Conservation (phyloP, 2,797 vertebrate genomes). For the Smutsia gigantea region DNA sequence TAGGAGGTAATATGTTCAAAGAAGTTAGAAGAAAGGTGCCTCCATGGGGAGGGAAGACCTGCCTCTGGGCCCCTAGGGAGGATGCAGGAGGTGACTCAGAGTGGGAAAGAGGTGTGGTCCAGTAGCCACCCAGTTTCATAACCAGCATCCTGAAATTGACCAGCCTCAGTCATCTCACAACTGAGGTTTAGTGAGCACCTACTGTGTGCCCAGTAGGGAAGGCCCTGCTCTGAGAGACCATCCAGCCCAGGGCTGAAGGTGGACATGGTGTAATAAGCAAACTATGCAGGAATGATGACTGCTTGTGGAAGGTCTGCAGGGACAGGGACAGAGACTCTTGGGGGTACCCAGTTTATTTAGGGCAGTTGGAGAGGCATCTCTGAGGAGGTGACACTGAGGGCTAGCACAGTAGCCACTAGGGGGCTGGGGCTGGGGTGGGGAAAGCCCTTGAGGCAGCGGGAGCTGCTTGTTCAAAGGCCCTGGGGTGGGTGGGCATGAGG, state of each 20-base stretch:
- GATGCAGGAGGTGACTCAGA: neutral
- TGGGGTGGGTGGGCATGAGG: neutral
- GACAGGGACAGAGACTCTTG: too few relatives aligned
- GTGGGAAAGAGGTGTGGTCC: accelerated
- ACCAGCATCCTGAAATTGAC: neutral
- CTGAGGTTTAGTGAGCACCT: neutral
- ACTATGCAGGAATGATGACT: accelerated
- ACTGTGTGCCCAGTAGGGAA: neutral
- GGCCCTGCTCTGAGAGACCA: neutral
- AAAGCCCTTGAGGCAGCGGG: neutral
- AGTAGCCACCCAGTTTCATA: neutral
- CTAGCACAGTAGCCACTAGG: neutral
- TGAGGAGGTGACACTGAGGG: neutral
- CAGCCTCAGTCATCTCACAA: neutral
- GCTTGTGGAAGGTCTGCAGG: neutral
- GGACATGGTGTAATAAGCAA: accelerated
- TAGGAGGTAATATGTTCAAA: accelerated
- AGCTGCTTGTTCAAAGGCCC: neutral
- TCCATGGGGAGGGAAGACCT: neutral
- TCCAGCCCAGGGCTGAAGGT: neutral
- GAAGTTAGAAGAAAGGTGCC: neutral
- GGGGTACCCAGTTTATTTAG: neutral
- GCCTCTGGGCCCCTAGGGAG: neutral
- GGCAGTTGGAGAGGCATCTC: neutral
- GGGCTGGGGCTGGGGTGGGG: too few relatives aligned